Conservation (phyloP, 2,797 vertebrate genomes). For the Chaetophractus vellerosus region DNA sequence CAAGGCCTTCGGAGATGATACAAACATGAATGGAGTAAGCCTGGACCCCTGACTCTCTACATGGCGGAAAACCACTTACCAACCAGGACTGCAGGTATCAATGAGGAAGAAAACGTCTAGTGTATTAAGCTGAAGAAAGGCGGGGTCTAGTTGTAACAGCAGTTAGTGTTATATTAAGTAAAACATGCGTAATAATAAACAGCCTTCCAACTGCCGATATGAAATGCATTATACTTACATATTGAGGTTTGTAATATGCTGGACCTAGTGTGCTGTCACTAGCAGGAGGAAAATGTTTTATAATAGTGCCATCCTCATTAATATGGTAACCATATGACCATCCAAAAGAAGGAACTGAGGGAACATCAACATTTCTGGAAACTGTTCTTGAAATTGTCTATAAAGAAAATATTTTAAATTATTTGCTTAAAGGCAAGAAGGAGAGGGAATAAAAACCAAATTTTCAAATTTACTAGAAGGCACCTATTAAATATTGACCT, state of each 20-base stretch:
- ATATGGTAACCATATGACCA: constrained; percentile 92
- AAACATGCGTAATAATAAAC: neutral
- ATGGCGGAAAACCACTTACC: neutral
- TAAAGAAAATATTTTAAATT: constrained; percentile 58
- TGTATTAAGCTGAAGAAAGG: constrained; percentile 13
- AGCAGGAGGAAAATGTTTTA: constrained; percentile 87
- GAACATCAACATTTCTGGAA: constrained; percentile 85
- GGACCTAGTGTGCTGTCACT: constrained; percentile 92
- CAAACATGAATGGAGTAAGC: neutral
- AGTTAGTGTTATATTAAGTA: neutral
- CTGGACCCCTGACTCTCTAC: neutral
- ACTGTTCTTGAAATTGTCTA: constrained; percentile 83
- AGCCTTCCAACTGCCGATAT: neutral
- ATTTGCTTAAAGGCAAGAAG: constrained; percentile 63
- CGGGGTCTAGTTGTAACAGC: neutral
- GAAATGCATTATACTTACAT: constrained; percentile 87
- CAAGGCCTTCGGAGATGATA: neutral
- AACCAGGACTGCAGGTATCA: neutral
- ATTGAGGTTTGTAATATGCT: constrained; percentile 90
- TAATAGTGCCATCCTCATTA: constrained; percentile 87
- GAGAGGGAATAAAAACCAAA: constrained; percentile 58
- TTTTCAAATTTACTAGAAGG: constrained; percentile 50
- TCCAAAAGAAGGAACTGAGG: constrained; percentile 91
- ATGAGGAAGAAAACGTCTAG: neutral
- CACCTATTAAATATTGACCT: constrained; percentile 50